phyloP scores from a whole-genome alignment of 1,140 invertebrate genomes.

The Drosophila hydei region DNA sequence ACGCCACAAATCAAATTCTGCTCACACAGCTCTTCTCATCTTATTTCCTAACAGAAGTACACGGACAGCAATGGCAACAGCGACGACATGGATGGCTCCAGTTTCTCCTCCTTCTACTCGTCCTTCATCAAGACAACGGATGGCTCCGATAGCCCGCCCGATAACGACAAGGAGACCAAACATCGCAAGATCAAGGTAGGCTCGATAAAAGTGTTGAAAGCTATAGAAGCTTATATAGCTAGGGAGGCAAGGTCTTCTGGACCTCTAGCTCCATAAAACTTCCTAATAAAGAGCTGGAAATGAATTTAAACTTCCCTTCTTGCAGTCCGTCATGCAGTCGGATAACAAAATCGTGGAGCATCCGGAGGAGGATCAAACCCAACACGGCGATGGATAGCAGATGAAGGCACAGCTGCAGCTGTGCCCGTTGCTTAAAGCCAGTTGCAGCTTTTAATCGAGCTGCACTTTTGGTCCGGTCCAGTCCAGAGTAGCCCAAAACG shows the following conservation, averaged over 20 bases:
- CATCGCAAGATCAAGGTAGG: constrained; percentile 69
- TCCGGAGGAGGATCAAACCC: constrained; percentile 74
- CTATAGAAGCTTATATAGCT: too few relatives aligned
- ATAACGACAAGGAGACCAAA: constrained; percentile 74
- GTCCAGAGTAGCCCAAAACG: neutral
- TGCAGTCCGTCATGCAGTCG: constrained; percentile 24
- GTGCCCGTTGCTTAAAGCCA: constrained; percentile 29
- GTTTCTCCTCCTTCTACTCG: constrained; percentile 85
- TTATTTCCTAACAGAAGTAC: constrained; percentile 47
- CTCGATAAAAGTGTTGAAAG: too few relatives aligned
- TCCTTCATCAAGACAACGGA: constrained; percentile 85
- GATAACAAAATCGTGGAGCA: constrained; percentile 64
- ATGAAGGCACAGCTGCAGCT: constrained; percentile 29
- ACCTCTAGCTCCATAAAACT: too few relatives aligned
- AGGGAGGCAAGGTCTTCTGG: too few relatives aligned
- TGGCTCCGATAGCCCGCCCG: constrained; percentile 75
- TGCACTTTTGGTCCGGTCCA: neutral
- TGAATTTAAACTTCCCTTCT: too few relatives aligned
- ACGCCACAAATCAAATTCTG: neutral
- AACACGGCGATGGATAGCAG: constrained; percentile 68
- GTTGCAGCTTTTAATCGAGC: constrained; percentile 17
- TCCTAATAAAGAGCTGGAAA: too few relatives aligned
- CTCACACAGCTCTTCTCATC: neutral
- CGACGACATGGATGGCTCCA: constrained; percentile 84
- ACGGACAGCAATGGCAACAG: constrained; percentile 82